Evolutionary conservation across 2,113 vertebrate genomes (phyloP).

Genomic region (Rattus rattus): DNA sequence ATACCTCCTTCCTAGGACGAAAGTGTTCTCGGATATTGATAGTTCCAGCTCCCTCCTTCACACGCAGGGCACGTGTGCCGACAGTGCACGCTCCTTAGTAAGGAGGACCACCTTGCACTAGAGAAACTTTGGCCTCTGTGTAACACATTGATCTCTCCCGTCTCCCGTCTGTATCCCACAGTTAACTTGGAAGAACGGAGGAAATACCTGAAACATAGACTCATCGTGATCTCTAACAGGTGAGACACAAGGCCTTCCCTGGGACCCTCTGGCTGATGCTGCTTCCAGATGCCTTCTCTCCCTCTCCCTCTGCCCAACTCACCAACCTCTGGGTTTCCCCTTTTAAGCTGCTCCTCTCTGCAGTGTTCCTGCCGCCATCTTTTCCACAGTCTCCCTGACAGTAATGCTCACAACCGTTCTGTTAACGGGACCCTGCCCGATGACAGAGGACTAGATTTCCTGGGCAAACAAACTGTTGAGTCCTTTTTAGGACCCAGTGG

Average conservation of each 20-base stretch:
- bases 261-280: neutral
- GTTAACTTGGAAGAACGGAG: constrained; percentile 69
- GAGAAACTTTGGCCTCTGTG: neutral
- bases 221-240: constrained; percentile 87
- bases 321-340: neutral
- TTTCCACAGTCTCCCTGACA: neutral
- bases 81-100: neutral
- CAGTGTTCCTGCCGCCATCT: neutral
- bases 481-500: neutral
- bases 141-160: fast-evolving
- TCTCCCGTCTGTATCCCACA: constrained; percentile 42
- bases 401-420: neutral
- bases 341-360: neutral
- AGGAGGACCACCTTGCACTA: neutral
- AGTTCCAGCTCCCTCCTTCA: neutral
- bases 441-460: neutral
- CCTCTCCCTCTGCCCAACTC: neutral
- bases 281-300: neutral
- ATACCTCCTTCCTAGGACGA: neutral
- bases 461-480: neutral
- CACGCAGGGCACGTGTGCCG: neutral
- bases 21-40: neutral
- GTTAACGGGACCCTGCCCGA: neutral
- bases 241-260: constrained; percentile 50
- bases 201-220: constrained; percentile 85